Evolutionary conservation across 1,140 invertebrate genomes (phyloP).

Genomic region (Acromyrmex echinatior): DNA sequence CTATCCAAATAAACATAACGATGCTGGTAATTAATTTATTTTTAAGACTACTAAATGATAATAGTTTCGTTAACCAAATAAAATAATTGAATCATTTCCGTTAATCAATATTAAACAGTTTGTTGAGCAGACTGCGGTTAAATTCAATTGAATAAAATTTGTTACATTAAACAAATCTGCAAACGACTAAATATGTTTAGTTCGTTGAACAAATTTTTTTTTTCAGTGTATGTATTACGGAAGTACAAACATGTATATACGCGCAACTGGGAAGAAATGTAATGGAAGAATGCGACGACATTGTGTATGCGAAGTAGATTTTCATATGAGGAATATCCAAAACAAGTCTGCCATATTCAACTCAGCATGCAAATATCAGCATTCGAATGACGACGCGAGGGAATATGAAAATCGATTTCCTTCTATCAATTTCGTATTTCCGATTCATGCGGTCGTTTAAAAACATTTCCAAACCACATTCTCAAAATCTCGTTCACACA

Average conservation of each 20-base stretch:
- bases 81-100: no score
- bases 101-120: no score
- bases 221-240: background rate
- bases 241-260: background rate
- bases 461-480: constrained; percentile 44
- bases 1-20: no score
- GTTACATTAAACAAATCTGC: no score
- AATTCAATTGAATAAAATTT: no score
- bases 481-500: constrained; percentile 17
- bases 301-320: constrained; percentile 23
- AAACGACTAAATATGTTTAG: no score
- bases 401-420: constrained; percentile 65
- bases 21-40: no score
- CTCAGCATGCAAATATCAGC: constrained; percentile 41
- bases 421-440: constrained; percentile 58
- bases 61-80: no score
- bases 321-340: constrained; percentile 51
- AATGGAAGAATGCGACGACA: constrained; percentile 36
- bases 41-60: no score
- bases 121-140: no score
- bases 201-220: no score
- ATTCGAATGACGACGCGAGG: constrained; percentile 49
- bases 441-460: constrained; percentile 58
- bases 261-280: constrained; percentile 24
- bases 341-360: constrained; percentile 54